Evolutionary conservation across 2,113 vertebrate genomes (phyloP), one percentile per base, ranked within the genome.

Genomic region (Mormyrus iriodes): DNA sequence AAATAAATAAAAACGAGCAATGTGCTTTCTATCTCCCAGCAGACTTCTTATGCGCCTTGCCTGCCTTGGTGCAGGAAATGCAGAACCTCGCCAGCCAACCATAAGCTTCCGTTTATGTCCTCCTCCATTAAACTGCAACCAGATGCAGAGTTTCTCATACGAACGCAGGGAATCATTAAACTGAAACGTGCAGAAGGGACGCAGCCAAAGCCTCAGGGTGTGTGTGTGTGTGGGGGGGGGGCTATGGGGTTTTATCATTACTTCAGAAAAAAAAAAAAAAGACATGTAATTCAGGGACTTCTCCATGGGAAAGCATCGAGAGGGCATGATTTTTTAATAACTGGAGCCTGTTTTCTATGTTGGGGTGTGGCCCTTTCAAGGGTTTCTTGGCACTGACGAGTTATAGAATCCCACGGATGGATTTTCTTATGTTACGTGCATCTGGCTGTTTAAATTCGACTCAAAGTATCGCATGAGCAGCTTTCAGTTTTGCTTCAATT

Each of bases 81-180:
- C 51, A 84, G 88, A 61, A 21, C 44, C 51, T 84, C 21, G 44
- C 79, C 88, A 89, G 46, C 88, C 79, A 89, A 89, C 79, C 76
- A 61, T 21, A 85, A 84, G 79, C 83, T 85, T 85, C 19, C 35
- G 0, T 58, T 79, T n/a, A 19, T 46, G 39, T 52, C 76, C 88
- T 89, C 79, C 79, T 48, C 52, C 52, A 61, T 85, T 89, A 69
- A 89, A 89, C 76, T 5, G n/a, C 42, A 85, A 89, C 51, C 88
- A 89, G 88, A 89, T 89, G 88, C 35, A 61, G 35, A 12, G 12
- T 9, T 52, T 35, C 65, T 88, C 49, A 39, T 48, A 53, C 24
- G 49, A 83, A 79, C 53, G 42, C 21, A 61, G 88, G 76, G 76
- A 85, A 76, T 42, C 35, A 35, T 89, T 85, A 89, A 61, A 35